Evolutionary conservation across 2,888 invertebrate species (phyloP), one percentile per base, ranked within the genome.

Genomic region (Stenolophus ochropezus): DNA sequence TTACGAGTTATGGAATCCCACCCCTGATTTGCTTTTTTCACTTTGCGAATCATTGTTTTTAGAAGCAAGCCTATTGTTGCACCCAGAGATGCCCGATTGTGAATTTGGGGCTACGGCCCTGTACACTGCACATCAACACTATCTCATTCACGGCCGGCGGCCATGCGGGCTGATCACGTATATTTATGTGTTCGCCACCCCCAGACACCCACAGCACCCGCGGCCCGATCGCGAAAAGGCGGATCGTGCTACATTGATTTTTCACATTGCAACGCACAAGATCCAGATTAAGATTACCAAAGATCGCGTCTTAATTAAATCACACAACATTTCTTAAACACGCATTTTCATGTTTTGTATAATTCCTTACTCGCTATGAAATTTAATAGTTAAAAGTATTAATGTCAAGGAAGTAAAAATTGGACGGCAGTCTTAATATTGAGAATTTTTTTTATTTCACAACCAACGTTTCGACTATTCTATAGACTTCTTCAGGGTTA

Each of bases 211-310:
- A 51, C 18, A 14, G 51, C 56, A 56, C 56, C 56, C 56, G 16
- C 18, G 8, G 6, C 27, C 88, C 88, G 88, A 88, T 87, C 88
- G 87, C 88, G 88, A 88, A 89, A 88, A 87, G 88, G 88, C 88
- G 88, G 88, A 86, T 85, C 85, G 84, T 85, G 85, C 86, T 86
- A 86, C 87, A 88, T 89, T 88, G 89, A 89, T 89, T 88, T 88
- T 88, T 88, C 88, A 88, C 23, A 49, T 73, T 71, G 61, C 56
- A 42, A 42, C 33, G 33, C 33, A 42, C 33, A 42, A 42, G 33
- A 42, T 42, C 33, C 8, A 2, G 33, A 42, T 42, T 42, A 42
- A 42, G 33, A 42, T 42, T 42, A 11, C 33, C 4, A 42, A 42
- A 42, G 33, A 42, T 8, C 2, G 11, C 4, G 33, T 42, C 33